Percentiles rank a stretch among this genome's conserved stretches.
These are phyloP conservation scores for Parasteatoda tepidariorum DNA, from an alignment of 1,140 invertebrate genomes.

Conservation along the genomic window DNA sequence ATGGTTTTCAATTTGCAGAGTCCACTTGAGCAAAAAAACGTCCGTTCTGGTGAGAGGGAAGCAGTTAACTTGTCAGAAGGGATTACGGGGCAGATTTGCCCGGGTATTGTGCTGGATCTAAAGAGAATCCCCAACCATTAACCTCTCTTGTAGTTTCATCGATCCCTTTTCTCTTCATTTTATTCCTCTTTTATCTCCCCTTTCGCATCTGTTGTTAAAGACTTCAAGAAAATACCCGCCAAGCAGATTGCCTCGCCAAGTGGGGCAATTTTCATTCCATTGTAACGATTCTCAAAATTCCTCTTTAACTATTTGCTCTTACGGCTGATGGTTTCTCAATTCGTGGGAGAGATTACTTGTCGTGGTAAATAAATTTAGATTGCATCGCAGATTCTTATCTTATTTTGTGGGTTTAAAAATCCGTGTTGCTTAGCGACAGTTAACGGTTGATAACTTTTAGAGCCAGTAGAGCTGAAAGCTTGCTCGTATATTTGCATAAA, in stretches of 20 bases:
- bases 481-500: no score
- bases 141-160: not conserved
- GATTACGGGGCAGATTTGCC: constrained; percentile 50
- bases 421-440: no score
- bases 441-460: no score
- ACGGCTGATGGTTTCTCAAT: no score
- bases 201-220: not conserved
- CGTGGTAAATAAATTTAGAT: no score
- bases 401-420: no score
- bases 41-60: constrained; percentile 8
- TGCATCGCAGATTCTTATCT: no score
- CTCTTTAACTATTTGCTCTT: no score
- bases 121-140: constrained; percentile 41
- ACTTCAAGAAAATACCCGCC: constrained; percentile 9
- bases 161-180: constrained; percentile 40
- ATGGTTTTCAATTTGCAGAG: not conserved
- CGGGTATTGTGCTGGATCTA: constrained; percentile 40
- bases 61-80: constrained; percentile 32
- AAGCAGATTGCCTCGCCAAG: not conserved
- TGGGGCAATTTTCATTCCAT: not conserved
- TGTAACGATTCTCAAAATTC: no score
- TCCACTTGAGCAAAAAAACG: not conserved
- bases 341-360: no score
- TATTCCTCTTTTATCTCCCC: constrained; percentile 38
- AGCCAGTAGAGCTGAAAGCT: no score